Evolutionary conservation across 2,888 invertebrate genomes (phyloP).

Genomic region (Pollenia labialis): DNA sequence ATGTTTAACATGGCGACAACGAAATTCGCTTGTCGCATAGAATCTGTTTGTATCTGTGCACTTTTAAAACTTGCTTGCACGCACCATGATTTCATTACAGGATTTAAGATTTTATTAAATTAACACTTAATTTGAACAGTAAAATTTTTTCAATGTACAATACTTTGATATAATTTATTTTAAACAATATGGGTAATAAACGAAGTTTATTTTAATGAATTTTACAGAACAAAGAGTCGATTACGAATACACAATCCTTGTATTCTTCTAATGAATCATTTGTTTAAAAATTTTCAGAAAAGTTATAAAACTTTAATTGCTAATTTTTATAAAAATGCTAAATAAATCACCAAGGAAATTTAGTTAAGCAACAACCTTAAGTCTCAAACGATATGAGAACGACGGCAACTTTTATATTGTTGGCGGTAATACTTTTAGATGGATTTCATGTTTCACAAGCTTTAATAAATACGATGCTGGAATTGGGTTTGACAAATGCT

Average conservation of each 20-base stretch:
- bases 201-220: neutral
- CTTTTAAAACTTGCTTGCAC: too few species aligned
- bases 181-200: neutral
- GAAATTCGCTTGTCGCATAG: too few species aligned
- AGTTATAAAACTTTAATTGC: constrained; percentile 4
- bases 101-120: neutral
- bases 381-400: constrained; percentile 7
- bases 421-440: neutral
- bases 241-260: neutral
- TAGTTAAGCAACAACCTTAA: constrained; percentile 7
- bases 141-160: constrained; percentile 13
- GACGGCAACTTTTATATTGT: neutral
- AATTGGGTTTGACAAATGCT: constrained; percentile 64
- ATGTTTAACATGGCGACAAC: too few species aligned
- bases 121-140: neutral
- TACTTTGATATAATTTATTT: neutral
- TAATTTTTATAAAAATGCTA: constrained; percentile 44
- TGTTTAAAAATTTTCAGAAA: neutral
- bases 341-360: neutral
- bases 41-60: too few species aligned
- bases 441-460: neutral
- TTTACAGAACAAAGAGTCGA: constrained; percentile 12
- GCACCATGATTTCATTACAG: neutral
- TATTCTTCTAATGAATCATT: constrained; percentile 49
- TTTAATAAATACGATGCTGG: constrained; percentile 15